Conservation (phyloP, 1,140 invertebrate species). For the Tetranychus urticae region DNA sequence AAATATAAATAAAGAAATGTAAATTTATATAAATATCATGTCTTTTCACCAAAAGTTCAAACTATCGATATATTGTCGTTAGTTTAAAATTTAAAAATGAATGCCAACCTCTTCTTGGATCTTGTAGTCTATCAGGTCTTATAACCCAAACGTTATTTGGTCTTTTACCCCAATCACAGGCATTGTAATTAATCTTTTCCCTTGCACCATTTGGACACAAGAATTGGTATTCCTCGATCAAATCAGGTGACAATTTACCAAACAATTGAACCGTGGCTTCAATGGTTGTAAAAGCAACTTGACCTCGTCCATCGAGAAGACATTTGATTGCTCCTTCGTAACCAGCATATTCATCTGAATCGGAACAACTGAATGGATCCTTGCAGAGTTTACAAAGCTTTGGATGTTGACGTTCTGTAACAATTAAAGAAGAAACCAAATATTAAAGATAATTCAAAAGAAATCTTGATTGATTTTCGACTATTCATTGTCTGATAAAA, state of each 20-base stretch:
- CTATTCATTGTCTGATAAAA: no score
- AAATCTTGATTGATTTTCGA: not conserved
- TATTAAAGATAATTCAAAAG: not conserved
- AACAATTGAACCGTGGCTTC: conserved; percentile 43
- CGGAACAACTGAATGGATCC: conserved; percentile 40
- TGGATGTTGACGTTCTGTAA: conserved; percentile 35
- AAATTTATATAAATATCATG: not conserved
- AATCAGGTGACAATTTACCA: conserved; percentile 21
- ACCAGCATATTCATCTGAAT: conserved; percentile 48
- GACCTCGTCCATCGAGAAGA: conserved; percentile 43
- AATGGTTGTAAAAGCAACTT: conserved; percentile 61
- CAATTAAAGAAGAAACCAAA: not conserved
- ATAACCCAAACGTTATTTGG: conserved; percentile 13
- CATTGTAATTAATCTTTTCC: conserved; percentile 11
- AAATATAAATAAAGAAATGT: not conserved
- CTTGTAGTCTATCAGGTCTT: not conserved
- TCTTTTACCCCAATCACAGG: conserved; percentile 9
- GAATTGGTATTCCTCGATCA: conserved; percentile 27
- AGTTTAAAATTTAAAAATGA: not conserved
- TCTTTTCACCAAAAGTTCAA: not conserved
- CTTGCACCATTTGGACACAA: conserved; percentile 56
- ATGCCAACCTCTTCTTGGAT: not conserved
- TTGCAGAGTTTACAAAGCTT: conserved; percentile 47
- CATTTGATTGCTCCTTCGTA: conserved; percentile 60
- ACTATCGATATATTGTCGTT: not conserved